Conservation (phyloP, 2,113 vertebrate species). For the Asarcornis scutulata region DNA sequence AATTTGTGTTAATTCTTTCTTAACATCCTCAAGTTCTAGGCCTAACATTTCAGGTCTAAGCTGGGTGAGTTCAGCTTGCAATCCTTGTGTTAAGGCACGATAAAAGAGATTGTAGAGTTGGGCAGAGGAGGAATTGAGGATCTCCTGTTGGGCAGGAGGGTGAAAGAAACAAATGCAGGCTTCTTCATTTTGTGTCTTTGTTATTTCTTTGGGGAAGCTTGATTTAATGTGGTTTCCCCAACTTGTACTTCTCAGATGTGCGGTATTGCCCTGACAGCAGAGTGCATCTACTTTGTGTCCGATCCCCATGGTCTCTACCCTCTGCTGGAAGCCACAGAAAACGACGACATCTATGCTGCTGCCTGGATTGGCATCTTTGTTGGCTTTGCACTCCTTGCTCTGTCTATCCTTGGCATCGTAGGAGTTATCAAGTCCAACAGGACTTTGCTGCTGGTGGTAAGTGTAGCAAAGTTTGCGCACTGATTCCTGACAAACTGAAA, state of each 20-base stretch:
- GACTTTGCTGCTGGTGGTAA: conserved; percentile 79
- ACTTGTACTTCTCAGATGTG: conserved; percentile 72
- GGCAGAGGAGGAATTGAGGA: neutral
- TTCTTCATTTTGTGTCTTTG: neutral
- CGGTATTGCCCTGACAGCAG: conserved; percentile 81
- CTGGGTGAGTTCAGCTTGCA: neutral
- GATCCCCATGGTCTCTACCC: conserved; percentile 71
- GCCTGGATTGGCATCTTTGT: conserved; percentile 86
- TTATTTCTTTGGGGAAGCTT: neutral
- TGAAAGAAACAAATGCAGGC: neutral
- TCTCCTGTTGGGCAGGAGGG: neutral
- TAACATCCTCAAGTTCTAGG: neutral
- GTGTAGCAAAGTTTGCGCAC: neutral
- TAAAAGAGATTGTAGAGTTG: neutral
- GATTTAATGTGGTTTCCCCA: neutral
- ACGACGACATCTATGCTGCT: conserved; percentile 74
- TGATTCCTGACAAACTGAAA: neutral
- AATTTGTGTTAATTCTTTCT: neutral
- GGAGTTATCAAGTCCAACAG: conserved; percentile 76
- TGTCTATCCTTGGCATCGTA: conserved; percentile 77
- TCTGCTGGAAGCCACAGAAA: conserved; percentile 76
- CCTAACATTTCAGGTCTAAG: neutral
- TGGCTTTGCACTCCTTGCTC: conserved; percentile 79
- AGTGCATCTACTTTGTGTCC: conserved; percentile 83
- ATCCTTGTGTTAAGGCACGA: neutral